Percentiles rank a stretch among this genome's conserved stretches.
Evolutionary conservation across 2,797 vertebrate species (phyloP).

Genomic region (Antrozous pallidus): DNA sequence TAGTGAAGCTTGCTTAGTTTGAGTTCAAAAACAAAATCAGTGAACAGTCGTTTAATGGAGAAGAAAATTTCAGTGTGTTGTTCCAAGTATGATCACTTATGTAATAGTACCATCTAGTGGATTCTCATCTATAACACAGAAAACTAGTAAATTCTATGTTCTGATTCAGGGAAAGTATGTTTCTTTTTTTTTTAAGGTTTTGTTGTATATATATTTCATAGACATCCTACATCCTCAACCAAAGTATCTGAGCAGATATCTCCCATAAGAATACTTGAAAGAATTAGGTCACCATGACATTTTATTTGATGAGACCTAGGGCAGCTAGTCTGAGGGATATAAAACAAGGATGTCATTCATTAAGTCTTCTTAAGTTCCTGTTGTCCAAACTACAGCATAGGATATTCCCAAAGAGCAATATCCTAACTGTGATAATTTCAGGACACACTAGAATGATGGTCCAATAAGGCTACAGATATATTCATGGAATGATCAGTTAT

Average conservation of each 20-base stretch:
- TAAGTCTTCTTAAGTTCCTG: neutral
- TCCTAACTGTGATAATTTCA: neutral
- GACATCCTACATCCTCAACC: neutral
- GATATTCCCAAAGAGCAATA: neutral
- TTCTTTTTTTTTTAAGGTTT: neutral
- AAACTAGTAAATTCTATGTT: neutral
- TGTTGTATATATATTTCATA: neutral
- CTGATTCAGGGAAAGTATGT: neutral
- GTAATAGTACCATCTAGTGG: constrained; percentile 82
- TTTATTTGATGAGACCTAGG: neutral
- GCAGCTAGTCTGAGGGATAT: neutral
- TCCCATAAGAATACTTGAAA: neutral
- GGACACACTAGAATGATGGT: neutral
- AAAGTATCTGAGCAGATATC: neutral
- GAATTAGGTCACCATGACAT: neutral
- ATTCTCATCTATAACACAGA: neutral
- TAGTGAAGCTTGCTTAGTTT: constrained; percentile 35
- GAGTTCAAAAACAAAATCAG: constrained; percentile 50
- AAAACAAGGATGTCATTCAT: neutral
- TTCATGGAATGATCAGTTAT: neutral
- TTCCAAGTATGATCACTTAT: constrained; percentile 60
- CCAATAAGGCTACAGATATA: neutral
- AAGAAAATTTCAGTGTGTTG: fast-evolving
- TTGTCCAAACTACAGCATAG: neutral
- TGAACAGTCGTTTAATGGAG: neutral